Conservation (phyloP, 2,888 invertebrate species). For the Thecocarcelia acutangulata region DNA sequence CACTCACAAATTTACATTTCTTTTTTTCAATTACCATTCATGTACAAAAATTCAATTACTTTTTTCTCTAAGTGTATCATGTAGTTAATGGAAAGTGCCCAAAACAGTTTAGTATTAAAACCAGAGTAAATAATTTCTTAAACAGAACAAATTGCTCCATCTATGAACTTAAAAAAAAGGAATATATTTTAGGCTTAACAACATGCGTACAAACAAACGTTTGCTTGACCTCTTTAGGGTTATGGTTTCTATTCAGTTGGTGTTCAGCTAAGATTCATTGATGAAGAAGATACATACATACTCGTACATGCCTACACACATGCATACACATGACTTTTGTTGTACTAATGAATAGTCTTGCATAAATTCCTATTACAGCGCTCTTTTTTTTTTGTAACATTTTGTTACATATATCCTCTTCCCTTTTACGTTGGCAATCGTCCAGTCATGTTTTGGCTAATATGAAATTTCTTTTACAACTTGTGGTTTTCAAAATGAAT, state of each 20-base stretch:
- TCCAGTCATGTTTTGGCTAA: conserved; percentile 52
- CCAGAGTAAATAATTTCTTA: conserved; percentile 5
- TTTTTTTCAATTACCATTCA: no score
- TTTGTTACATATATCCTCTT: conserved; percentile 16
- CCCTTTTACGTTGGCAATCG: conserved; percentile 31
- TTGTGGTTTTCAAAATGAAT: conserved; percentile 52
- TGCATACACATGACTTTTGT: background rate
- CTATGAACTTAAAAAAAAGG: background rate
- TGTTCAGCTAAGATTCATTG: no score
- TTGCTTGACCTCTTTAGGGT: no score
- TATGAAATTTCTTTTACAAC: conserved; percentile 52
- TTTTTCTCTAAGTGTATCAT: no score
- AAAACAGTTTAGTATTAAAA: no score
- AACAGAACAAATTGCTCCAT: conserved; percentile 1
- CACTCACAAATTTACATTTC: background rate
- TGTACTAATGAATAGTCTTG: background rate
- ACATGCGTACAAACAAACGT: no score
- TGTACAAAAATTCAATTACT: no score
- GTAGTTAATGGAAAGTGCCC: no score
- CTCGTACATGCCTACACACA: no score
- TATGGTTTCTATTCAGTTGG: no score
- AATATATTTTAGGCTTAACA: no score
- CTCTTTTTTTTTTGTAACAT: background rate
- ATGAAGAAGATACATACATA: no score
- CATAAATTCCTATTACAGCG: background rate